Evolutionary conservation across 2,113 vertebrate species (phyloP).

Genomic region (Hiodon alosoides): DNA sequence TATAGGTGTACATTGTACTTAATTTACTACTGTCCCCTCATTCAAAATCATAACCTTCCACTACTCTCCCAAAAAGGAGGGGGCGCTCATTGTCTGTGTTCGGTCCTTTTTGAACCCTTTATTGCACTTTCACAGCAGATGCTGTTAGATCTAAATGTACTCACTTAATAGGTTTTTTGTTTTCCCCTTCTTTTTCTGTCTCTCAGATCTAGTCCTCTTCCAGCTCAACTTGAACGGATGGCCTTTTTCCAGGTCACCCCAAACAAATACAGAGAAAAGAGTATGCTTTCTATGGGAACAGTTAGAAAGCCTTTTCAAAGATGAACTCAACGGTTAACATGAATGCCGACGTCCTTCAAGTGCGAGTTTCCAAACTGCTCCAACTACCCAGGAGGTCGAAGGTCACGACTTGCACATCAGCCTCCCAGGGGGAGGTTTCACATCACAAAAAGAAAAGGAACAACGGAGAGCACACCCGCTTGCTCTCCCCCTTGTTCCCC

Average conservation of each 20-base stretch:
- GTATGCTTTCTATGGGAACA: constrained; percentile 28
- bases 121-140: constrained; percentile 41
- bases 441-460: constrained; percentile 44
- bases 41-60: constrained; percentile 2
- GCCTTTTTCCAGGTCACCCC: constrained; percentile 11
- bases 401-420: constrained; percentile 46
- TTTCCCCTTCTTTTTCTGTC: constrained; percentile 28
- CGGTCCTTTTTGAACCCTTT: constrained; percentile 8
- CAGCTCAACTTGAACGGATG: constrained; percentile 1
- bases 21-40: background rate
- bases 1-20: background rate
- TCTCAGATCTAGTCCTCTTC: constrained; percentile 35
- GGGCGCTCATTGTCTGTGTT: background rate
- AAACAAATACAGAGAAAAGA: background rate
- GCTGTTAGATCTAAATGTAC: constrained; percentile 31
- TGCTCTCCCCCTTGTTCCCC: constrained; percentile 24
- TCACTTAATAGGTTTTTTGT: constrained; percentile 36
- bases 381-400: constrained; percentile 15
- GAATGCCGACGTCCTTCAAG: constrained; percentile 38
- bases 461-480: constrained; percentile 39
- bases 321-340: constrained; percentile 29
- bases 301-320: constrained; percentile 30
- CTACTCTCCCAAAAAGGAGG: constrained; percentile 13
- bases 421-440: constrained; percentile 41
- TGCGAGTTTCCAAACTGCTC: constrained; percentile 15